A percentile compares a stretch with the other conserved stretches of the same genome.
Conservation (phyloP, 2,113 vertebrate species). For the Strix uralensis region DNA sequence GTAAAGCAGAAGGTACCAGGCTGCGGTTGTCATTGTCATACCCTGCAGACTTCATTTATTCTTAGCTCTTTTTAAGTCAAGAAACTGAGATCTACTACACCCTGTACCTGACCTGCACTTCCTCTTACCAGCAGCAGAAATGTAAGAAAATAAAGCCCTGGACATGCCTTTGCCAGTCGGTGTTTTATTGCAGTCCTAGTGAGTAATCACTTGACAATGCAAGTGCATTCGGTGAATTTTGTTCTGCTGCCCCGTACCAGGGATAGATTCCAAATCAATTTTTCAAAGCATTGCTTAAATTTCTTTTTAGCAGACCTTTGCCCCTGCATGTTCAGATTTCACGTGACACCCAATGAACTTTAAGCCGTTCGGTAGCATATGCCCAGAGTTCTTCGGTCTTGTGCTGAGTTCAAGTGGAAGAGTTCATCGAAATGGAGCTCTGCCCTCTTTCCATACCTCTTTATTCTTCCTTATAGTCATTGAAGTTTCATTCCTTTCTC, state of each 20-base stretch:
- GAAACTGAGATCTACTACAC: not conserved
- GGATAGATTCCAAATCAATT: not conserved
- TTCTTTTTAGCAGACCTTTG: not conserved
- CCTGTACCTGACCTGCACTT: not conserved
- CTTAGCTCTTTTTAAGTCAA: not conserved
- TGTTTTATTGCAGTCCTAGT: not conserved
- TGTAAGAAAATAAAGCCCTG: not conserved
- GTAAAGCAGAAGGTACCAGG: not conserved
- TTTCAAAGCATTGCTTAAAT: conserved; percentile 15
- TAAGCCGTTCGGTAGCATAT: not conserved
- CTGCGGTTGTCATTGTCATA: fast-evolving
- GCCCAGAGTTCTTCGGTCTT: not conserved
- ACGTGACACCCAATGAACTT: not conserved
- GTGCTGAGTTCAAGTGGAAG: not conserved
- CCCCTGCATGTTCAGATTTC: not conserved
- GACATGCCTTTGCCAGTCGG: not conserved
- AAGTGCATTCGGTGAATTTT: not conserved
- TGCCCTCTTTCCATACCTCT: not conserved
- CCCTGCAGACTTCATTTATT: not conserved
- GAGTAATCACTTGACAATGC: not conserved
- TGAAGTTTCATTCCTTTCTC: not conserved
- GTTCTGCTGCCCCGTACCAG: not conserved
- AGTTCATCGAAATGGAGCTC: not conserved
- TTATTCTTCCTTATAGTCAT: not conserved
- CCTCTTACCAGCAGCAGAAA: not conserved